These are phyloP conservation scores for Stenichneumon culpator DNA, from an alignment of 2,888 invertebrate species.

Conservation along the genomic window DNA sequence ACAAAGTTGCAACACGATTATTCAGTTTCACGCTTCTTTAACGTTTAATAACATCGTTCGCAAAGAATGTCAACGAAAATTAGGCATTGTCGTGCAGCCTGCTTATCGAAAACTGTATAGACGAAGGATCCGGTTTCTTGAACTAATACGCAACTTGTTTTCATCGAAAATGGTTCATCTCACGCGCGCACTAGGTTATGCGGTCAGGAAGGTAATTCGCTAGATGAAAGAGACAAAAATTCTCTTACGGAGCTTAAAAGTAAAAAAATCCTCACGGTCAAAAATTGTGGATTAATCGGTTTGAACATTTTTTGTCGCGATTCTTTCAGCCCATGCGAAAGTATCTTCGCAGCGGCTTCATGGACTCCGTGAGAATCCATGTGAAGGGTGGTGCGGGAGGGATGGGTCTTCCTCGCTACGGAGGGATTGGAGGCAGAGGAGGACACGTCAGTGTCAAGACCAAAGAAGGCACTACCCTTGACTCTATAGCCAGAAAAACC, in stretches of 20 bases:
- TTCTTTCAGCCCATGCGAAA: constrained; percentile 83
- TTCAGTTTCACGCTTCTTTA: background rate
- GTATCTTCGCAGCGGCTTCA: constrained; percentile 87
- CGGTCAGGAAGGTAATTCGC: constrained; percentile 82
- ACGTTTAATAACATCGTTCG: background rate
- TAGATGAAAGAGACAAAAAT: background rate
- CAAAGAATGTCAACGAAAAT: constrained; percentile 18
- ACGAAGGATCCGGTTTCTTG: background rate
- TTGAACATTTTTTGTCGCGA: background rate
- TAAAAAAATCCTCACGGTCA: background rate
- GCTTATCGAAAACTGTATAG: background rate
- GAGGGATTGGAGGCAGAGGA: constrained; percentile 96
- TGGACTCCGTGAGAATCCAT: constrained; percentile 93
- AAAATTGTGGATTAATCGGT: background rate
- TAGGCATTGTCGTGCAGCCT: background rate
- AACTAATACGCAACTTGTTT: background rate
- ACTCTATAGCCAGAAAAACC: constrained; percentile 86
- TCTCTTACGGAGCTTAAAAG: background rate
- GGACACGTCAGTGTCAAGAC: constrained; percentile 93
- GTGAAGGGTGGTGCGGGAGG: constrained; percentile 95
- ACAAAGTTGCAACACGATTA: background rate
- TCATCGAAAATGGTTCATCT: constrained; percentile 86
- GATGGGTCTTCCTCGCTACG: constrained; percentile 92
- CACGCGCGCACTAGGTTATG: constrained; percentile 84
- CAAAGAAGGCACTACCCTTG: constrained; percentile 88